Percentiles rank a stretch among this genome's conserved stretches.
Evolutionary conservation across 2,113 vertebrate species (phyloP).

Genomic region (Paradoxurus hermaphroditus): DNA sequence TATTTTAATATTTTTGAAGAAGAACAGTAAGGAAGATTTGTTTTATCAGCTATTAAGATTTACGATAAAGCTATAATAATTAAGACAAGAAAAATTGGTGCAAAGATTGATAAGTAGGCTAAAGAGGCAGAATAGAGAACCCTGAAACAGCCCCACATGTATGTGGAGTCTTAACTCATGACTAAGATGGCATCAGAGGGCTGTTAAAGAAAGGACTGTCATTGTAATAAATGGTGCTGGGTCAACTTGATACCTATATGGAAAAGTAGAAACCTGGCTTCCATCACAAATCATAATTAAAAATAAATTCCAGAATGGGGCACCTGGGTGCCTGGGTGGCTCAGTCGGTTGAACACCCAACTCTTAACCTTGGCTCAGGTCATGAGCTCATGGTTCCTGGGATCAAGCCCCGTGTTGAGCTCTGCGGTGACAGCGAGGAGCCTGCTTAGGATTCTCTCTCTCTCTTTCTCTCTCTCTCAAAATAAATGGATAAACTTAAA

Average conservation of each 20-base stretch:
- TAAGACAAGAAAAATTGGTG: background rate
- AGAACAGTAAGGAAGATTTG: background rate
- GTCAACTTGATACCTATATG: background rate
- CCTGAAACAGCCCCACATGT: background rate
- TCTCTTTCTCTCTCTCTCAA: too few species aligned
- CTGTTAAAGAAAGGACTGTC: background rate
- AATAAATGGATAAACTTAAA: too few species aligned
- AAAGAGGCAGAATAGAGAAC: background rate
- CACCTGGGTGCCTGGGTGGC: too few species aligned
- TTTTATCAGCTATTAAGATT: background rate
- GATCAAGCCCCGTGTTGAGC: too few species aligned
- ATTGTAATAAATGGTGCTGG: background rate
- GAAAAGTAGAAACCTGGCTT: background rate
- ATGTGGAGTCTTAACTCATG: background rate
- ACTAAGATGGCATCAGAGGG: background rate
- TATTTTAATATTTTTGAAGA: background rate
- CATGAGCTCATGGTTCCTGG: too few species aligned
- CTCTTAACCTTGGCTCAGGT: too few species aligned
- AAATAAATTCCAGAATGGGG: background rate
- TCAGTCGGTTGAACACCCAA: too few species aligned
- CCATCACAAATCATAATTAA: background rate
- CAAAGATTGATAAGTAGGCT: background rate
- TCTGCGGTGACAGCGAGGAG: too few species aligned
- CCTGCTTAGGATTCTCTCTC: too few species aligned
- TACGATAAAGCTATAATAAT: background rate